phyloP scores from a whole-genome alignment of 1,140 invertebrate genomes.

The Philopotamus ludificatus region DNA sequence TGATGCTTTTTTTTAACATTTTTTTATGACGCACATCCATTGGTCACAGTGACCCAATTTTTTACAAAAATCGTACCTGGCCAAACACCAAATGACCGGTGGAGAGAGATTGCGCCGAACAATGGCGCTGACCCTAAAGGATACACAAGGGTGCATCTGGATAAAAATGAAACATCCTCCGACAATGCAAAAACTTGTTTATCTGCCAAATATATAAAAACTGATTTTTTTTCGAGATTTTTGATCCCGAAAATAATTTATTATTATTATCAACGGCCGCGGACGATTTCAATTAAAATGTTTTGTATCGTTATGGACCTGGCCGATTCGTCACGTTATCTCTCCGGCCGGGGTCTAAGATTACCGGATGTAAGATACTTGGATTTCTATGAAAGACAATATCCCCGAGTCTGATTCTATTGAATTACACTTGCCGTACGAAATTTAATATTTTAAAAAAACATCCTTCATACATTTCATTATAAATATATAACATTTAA shows the following conservation, averaged over 20 bases:
- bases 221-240: background rate
- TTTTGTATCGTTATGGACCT: too few relatives aligned
- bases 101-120: conserved; percentile 5
- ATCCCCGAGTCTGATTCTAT: too few relatives aligned
- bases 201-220: background rate
- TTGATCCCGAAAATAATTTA: too few relatives aligned
- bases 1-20: conserved; percentile 32
- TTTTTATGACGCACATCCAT: too few relatives aligned
- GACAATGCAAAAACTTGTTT: conserved; percentile 6
- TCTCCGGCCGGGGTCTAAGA: too few relatives aligned
- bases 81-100: background rate
- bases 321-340: too few relatives aligned
- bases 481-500: background rate
- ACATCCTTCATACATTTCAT: background rate
- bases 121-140: conserved; percentile 32
- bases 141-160: conserved; percentile 5
- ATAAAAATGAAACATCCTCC: conserved; percentile 24
- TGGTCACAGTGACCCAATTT: conserved; percentile 42
- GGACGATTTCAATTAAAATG: too few relatives aligned
- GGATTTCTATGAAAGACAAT: too few relatives aligned
- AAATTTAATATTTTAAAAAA: background rate
- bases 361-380: too few relatives aligned
- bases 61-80: conserved; percentile 32
- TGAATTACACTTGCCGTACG: background rate
- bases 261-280: too few relatives aligned